Evolutionary conservation across 2,113 vertebrate genomes (phyloP).

Genomic region (Canis aureus): DNA sequence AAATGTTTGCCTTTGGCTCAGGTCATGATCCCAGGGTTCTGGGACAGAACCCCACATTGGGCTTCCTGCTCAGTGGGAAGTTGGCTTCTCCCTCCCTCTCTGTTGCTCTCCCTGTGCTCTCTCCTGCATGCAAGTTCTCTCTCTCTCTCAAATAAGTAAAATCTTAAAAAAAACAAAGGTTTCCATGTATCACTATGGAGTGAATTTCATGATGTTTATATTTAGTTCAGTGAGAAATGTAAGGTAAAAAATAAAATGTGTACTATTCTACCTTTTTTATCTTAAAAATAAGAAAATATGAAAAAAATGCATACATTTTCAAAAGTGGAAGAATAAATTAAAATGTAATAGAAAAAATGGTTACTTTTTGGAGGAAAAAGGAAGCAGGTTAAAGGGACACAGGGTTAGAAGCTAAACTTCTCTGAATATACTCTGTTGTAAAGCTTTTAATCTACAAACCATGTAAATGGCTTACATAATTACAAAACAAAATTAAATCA

Average conservation of each 20-base stretch:
- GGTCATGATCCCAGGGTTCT: too few relatives aligned
- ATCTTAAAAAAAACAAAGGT: not conserved
- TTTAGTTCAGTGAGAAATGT: not conserved
- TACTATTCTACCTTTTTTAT: constrained; percentile 17
- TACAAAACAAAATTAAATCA: constrained; percentile 56
- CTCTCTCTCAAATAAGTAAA: not conserved
- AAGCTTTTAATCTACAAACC: constrained; percentile 27
- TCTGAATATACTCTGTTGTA: constrained; percentile 3
- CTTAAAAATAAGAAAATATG: not conserved
- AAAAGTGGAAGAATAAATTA: constrained; percentile 36
- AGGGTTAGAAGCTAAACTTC: not conserved
- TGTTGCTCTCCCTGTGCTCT: not conserved
- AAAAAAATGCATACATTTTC: not conserved
- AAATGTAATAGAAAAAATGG: not conserved
- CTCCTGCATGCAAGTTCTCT: not conserved
- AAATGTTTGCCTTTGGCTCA: not conserved
- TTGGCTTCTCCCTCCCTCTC: not conserved
- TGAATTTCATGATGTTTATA: not conserved
- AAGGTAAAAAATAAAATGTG: not conserved
- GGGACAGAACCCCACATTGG: not conserved
- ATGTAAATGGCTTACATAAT: not conserved
- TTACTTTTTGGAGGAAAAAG: not conserved
- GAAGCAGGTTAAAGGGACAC: not conserved
- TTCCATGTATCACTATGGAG: not conserved
- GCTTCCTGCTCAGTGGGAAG: not conserved